Evolutionary conservation across 2,888 invertebrate genomes (phyloP), one percentile per base, ranked within the genome.

Genomic region (Eupsilia transversa): DNA sequence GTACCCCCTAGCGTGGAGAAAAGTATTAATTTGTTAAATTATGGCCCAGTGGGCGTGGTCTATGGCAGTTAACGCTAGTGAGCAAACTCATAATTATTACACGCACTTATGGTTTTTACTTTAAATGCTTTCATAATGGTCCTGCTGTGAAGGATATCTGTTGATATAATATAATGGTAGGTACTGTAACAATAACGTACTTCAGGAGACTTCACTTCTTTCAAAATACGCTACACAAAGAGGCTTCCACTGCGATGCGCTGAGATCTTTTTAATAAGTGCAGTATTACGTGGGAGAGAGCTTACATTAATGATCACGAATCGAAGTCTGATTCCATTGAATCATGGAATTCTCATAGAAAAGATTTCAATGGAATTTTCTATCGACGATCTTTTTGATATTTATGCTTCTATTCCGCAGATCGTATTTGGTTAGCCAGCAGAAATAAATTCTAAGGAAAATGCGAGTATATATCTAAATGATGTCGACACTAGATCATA

Each of bases 21-120:
- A 93, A 91, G 85, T 92, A 93, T 93, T 93, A 94, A 94, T 95
- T 94, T 93, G 93, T 92, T 93, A 92, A 92, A 92, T 91, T 91
- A 85, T 89, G 90, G 91, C 82, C 88, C 81, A 80, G 41, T 86
- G 91, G 94, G 95, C 91, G 95, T 91, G 91, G 89, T 70, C 74
- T 70, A 61, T 49, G 78, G 83, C 87, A 89, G 87, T 91, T 93
- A 91, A 87, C 87, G 80, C 68, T 82, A 79, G 80, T 82, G 81
- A 84, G 35, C 68, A 68, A 77, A 54, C 72, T 63, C 30, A 67
- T 74, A n/a, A n/a, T n/a, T n/a, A 80, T 78, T 75, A 74, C n/a
- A 72, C 27, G 60, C 77, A 79, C 68, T 68, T 73, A 69, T 61
- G 59, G 64, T 63, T 71, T 69, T 41, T 61, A 49, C 17, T 64